Base-by-base conservation (phyloP, 2,113 vertebrate species). In the Onychostruthus taczanowskii region DNA sequence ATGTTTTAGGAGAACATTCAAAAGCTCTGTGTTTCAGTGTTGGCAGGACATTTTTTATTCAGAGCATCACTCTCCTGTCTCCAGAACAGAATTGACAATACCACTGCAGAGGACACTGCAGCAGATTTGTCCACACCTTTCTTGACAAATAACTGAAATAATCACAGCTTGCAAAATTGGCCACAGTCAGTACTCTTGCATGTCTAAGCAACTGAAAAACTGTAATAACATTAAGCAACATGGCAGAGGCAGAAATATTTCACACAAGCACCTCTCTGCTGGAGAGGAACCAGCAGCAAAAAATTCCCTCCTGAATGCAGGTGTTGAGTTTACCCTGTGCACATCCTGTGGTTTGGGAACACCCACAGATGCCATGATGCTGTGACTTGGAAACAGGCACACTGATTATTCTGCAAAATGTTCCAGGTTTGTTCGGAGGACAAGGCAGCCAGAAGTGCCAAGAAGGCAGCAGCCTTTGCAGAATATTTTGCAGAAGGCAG, bases 61-160 rank as follows among this genome's bases (percentile, higher is more conserved):
- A 89, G 50, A 69, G 27, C 56, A 91, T 84, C 82, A 55, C 39
- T 61, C 61, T 82, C 46, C 61, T 64, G 64, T 31, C 56, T 72
- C 89, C 68, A 91, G 75, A 84, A 72, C 3, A 90, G 67, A 83
- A 70, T 14, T 89, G 62, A 80, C 87, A 92, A 64, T 44, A 83
- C 33, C 77, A 87, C 83, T 93, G 67, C 92, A 92, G 55, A 89
- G 90, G 56, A 62, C 91, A 90, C 79, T 96, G 94, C 88, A 97
- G 95, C 33, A 47, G n/a, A 83, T 76, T 69, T 61, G 84, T 86
- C 75, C 90, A 84, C 76, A 68, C 6, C 4, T 95, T 92, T 96
- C 96, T 98, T 98, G 96, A 95, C 98, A 97, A 98, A 98, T 98
- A 98, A 98, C 98, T 94, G 98, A 97, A 98, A 98, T 96, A 95